Base-by-base conservation (phyloP, 2,113 vertebrate genomes). In the Acanthochromis polyacanthus region DNA sequence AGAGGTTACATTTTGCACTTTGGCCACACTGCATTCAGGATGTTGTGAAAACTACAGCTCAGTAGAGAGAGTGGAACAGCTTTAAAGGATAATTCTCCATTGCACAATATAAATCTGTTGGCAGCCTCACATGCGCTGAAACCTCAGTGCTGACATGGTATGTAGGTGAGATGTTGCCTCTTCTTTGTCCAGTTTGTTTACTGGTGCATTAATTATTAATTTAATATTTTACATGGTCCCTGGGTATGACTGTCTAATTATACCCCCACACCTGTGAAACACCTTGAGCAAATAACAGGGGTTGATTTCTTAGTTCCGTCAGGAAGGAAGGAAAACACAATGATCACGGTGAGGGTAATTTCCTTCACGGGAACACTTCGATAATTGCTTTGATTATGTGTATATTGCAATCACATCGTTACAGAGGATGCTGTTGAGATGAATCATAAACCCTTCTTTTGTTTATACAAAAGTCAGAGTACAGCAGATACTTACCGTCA, bases 401-500 rank as follows among this genome's bases (percentile, higher is more conserved):
- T 5, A 45, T 22, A 5, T 53, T 38, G 19, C 32, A 36, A 36
- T 32, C 17, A 50, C 43, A 32, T 4, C 4, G 36, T 36, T 15
- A 53, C 28, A 71, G 20, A 46, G 3, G 43, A 72, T 6, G 32
- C 5, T 19, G 25, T 23, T 12, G 17, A 40, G 56, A 23, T 2
- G 16, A 57, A 53, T 11, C 16, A 28, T 32, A 45, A 17, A 55
- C 14, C 53, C 32, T 36, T 71, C 28, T 30, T 30, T 30, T 30
- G 30, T 30, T 30, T 30, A 5, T 30, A 46, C 3, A 65, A 51
- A 63, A 61, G 28, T 7, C 14, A 51, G 28, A 60, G 16, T 19
- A 11, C 25, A 48, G n/a, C 5, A 25, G 28, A 61, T 11, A 78
- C 94, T 95, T 78, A 96, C 95, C 15, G 95, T 96, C 95, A 96